Evolutionary conservation across 2,888 invertebrate genomes (phyloP), one percentile per base, ranked within the genome.

Genomic region (Tricholauxania praeusta): DNA sequence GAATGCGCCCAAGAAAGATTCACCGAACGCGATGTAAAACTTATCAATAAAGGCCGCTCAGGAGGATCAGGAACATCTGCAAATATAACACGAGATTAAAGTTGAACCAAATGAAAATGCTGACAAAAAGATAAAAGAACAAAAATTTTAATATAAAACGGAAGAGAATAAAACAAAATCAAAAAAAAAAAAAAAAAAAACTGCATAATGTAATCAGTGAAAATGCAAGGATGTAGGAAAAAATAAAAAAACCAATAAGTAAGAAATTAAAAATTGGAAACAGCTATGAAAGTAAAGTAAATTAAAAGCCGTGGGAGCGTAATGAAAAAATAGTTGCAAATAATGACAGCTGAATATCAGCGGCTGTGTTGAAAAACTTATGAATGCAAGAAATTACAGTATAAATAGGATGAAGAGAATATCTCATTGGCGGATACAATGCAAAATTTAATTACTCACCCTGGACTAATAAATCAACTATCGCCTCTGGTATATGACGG

Each of bases 1-100:
- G 92, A 91, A 74, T 92, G 91, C 73, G 93, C 92, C 93, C 93
- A 93, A 71, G 93, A 93, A 81, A 93, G 88, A 87, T 92, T 92
- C 82, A 92, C 92, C 57, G 92, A 91, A 79, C 93, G 90, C 77
- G 93, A 93, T 76, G 93, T 92, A 88, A 93, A 93, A 86, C 90
- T 91, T 87, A 91, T 90, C 85, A 93, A 90, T 83, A 93, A 89
- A 78, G 93, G 93, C 79, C 91, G 89, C 80, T 92, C 92, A 78
- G 93, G 92, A 78, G 92, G 91, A 85, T 91, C 91, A 74, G 93
- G 92, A 82, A 92, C 91, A 89, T 92, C 92, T 92, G 89, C 75
- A 22, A 72, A 52, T 15, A 47, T 32, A 28, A 60, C 12, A 12
- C 17, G 28, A 66, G 12, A 19, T 28, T 39, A n/a, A 12, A 62